A percentile compares a stretch with the other conserved stretches of the same genome.
These are phyloP conservation scores for Dryomyza anilis DNA, from an alignment of 2,888 invertebrate species.

Conservation along the genomic window DNA sequence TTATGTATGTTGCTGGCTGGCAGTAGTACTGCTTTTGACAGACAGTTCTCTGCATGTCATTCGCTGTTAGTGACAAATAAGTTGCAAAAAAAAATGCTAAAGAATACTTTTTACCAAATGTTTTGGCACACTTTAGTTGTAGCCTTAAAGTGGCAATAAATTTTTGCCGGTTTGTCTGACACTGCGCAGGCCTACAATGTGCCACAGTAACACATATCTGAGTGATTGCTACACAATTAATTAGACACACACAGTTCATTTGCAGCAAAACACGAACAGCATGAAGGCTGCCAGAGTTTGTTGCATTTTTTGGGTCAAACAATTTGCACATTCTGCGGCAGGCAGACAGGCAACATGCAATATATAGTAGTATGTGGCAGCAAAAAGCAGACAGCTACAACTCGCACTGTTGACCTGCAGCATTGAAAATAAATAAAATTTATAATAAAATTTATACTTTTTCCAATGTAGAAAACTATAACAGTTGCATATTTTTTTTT, in stretches of 20 bases:
- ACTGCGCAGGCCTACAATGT: too few relatives aligned
- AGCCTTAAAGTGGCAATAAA: too few relatives aligned
- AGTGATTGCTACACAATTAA: background rate
- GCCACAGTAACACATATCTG: too few relatives aligned
- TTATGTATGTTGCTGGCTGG: too few relatives aligned
- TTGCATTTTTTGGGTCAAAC: constrained; percentile 15
- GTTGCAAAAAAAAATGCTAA: too few relatives aligned
- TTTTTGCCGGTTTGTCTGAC: too few relatives aligned
- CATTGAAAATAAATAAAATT: background rate
- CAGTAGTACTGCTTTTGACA: too few relatives aligned
- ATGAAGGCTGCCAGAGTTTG: background rate
- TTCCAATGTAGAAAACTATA: background rate
- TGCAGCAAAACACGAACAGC: background rate
- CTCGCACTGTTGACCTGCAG: background rate
- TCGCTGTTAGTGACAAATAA: too few relatives aligned
- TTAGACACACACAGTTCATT: constrained; percentile 9
- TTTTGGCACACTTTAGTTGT: too few relatives aligned
- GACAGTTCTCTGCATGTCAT: too few relatives aligned
- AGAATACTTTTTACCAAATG: too few relatives aligned
- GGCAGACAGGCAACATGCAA: background rate
- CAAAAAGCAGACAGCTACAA: background rate
- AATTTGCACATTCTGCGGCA: background rate
- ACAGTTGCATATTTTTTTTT: background rate
- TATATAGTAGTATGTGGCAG: background rate
- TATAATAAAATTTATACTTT: too few relatives aligned